Conservation (phyloP, 2,113 vertebrate genomes). For the Nothobranchius kuhntae region DNA sequence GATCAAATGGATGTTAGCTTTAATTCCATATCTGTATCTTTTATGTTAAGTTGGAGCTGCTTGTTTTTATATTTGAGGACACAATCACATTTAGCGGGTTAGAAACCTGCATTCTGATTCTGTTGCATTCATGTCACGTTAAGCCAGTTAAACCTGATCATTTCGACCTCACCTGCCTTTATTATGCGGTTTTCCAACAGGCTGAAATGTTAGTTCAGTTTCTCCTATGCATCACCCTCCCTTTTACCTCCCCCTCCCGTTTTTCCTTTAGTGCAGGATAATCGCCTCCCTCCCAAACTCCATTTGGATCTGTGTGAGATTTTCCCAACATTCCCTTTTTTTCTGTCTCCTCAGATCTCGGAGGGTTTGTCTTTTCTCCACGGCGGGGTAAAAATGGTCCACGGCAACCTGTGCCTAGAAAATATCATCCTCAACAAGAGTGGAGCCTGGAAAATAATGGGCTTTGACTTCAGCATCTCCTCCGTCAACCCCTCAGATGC, state of each 20-base stretch:
- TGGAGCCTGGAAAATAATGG: constrained; percentile 99
- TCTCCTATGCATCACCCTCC: no score
- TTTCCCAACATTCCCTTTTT: no score
- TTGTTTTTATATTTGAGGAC: not conserved
- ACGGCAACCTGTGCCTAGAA: constrained; percentile 92
- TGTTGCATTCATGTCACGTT: not conserved
- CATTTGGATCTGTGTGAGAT: not conserved
- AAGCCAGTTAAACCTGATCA: constrained; percentile 40
- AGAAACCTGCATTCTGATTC: not conserved
- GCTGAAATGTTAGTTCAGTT: not conserved
- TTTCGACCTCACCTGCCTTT: constrained; percentile 1
- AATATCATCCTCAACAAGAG: constrained; percentile 99
- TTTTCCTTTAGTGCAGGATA: not conserved
- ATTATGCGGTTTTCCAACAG: not conserved
- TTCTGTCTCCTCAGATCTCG: constrained; percentile 82
- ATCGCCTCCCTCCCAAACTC: not conserved
- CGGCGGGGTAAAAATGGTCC: constrained; percentile 98
- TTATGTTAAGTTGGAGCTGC: no score
- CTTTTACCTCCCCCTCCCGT: no score
- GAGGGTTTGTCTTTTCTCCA: constrained; percentile 98
- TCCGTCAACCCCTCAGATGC: constrained; percentile 91
- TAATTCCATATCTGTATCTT: no score
- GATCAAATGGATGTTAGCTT: no score
- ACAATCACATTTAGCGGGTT: not conserved
- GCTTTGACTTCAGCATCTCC: constrained; percentile 96